Conservation (phyloP, 2,797 vertebrate genomes). For the Phataginus tetradactyla region DNA sequence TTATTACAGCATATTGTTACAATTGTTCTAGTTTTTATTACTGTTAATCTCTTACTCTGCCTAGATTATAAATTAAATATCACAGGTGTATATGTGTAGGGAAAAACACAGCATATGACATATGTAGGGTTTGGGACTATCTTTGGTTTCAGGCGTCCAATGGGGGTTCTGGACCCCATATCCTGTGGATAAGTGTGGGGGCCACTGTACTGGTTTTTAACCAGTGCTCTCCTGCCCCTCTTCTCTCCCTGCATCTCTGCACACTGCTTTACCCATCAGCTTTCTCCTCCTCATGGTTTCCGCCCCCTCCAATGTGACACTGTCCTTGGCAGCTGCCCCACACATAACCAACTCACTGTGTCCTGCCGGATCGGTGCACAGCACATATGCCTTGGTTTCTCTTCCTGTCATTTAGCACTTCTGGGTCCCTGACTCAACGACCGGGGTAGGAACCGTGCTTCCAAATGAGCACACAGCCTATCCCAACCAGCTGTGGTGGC, state of each 20-base stretch:
- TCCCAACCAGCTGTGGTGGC: neutral
- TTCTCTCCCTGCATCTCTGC: neutral
- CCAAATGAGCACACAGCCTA: neutral
- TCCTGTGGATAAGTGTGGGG: too few relatives aligned
- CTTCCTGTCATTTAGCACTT: neutral
- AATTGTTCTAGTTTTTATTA: too few relatives aligned
- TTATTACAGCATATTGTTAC: too few relatives aligned
- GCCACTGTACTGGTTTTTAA: neutral
- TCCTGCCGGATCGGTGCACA: rapidly evolving
- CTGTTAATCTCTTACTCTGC: too few relatives aligned
- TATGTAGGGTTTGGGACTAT: too few relatives aligned
- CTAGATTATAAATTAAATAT: too few relatives aligned
- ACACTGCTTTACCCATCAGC: neutral
- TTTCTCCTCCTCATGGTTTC: neutral
- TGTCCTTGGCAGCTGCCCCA: too few relatives aligned
- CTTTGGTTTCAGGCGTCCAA: too few relatives aligned
- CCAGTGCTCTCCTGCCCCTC: rapidly evolving
- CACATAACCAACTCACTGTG: rapidly evolving
- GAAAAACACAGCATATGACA: too few relatives aligned
- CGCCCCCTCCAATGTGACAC: neutral
- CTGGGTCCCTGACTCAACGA: neutral
- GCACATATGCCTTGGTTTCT: neutral
- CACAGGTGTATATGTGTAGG: too few relatives aligned
- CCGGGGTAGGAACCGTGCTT: neutral
- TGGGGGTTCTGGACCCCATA: too few relatives aligned